These are phyloP conservation scores for Herpailurus yagouaroundi DNA, from an alignment of 2,113 vertebrate species.

Conservation along the genomic window DNA sequence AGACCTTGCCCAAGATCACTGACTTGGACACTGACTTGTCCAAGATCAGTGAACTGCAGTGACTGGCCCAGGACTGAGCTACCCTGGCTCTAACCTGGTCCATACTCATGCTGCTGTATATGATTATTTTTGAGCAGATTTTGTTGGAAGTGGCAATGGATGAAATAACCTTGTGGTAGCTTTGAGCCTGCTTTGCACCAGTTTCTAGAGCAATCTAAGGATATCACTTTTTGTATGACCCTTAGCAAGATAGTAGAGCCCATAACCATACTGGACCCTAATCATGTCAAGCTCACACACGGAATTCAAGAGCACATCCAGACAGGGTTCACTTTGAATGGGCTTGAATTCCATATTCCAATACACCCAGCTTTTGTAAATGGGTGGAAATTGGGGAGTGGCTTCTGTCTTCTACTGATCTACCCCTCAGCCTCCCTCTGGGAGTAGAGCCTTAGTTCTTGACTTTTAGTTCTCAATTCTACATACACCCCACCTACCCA, in stretches of 20 bases:
- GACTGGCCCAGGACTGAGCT: neutral
- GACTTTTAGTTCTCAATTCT: neutral
- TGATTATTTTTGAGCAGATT: neutral
- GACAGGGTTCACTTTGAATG: neutral
- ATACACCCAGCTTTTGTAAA: neutral
- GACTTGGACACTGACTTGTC: neutral
- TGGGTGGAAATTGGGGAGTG: neutral
- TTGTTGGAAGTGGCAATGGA: neutral
- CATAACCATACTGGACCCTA: neutral
- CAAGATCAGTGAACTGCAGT: neutral
- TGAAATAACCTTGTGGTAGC: neutral
- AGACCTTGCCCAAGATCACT: neutral
- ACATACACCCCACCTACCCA: accelerated
- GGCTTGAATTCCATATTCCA: neutral
- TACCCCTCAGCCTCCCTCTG: neutral
- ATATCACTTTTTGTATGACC: neutral
- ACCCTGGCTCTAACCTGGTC: neutral
- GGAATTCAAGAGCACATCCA: neutral
- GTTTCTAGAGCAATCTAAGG: neutral
- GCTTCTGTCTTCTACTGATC: neutral
- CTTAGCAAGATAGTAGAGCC: neutral
- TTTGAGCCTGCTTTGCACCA: neutral
- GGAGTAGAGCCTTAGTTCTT: neutral
- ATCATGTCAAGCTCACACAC: neutral
- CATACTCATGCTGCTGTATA: neutral